Evolutionary conservation across 1,140 invertebrate species (phyloP).

Genomic region (Aphaenogaster rudis): DNA sequence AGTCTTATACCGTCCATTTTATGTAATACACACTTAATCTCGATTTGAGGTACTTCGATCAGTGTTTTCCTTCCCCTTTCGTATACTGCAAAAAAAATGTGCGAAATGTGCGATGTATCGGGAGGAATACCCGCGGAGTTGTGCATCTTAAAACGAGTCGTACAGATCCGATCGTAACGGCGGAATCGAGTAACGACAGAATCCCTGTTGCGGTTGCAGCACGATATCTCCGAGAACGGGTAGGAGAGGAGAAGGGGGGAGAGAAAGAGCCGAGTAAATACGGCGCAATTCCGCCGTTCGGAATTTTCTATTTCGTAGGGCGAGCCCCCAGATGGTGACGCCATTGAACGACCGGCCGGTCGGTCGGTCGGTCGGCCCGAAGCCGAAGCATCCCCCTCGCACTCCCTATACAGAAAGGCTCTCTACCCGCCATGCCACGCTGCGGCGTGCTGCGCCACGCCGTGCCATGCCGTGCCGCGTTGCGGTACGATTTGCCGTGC

Average conservation of each 20-base stretch:
- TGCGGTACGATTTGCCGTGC: constrained; percentile 79
- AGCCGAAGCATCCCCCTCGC: constrained; percentile 67
- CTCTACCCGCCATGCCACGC: constrained; percentile 79
- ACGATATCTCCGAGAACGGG: background rate
- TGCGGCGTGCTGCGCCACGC: constrained; percentile 68
- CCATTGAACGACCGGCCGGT: constrained; percentile 76
- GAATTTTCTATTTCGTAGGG: constrained; percentile 11
- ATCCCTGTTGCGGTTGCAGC: background rate
- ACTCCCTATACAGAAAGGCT: constrained; percentile 76
- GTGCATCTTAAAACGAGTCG: background rate
- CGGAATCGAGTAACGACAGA: background rate
- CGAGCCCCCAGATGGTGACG: constrained; percentile 69
- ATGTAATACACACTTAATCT: background rate
- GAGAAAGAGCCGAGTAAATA: background rate
- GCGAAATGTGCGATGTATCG: background rate
- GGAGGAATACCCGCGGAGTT: background rate
- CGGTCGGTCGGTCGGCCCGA: constrained; percentile 59
- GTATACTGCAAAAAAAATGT: background rate
- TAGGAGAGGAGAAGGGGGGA: background rate
- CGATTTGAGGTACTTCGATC: background rate
- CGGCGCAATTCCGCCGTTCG: background rate
- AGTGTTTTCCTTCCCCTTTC: background rate
- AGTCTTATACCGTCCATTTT: background rate
- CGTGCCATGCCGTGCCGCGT: constrained; percentile 50
- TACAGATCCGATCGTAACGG: background rate